phyloP scores from a whole-genome alignment of 2,797 vertebrate genomes.

The Esox masquinongy region DNA sequence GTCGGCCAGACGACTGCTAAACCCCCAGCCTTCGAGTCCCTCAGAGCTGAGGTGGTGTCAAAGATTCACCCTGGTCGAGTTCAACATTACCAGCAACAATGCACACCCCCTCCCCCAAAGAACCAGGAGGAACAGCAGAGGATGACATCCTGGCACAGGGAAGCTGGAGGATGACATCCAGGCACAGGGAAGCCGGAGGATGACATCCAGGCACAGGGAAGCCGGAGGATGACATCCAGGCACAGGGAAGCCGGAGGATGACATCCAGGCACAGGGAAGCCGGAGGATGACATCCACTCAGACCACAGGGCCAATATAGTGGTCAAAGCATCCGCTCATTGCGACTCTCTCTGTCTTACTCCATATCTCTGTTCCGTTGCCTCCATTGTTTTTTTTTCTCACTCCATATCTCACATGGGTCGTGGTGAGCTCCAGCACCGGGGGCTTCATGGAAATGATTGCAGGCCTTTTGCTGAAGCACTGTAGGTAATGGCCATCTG shows the following conservation, averaged over 20 bases:
- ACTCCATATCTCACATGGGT: constrained; percentile 24
- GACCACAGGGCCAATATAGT: constrained; percentile 58
- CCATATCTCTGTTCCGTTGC: not conserved
- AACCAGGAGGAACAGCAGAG: too few relatives aligned
- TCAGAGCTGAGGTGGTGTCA: too few relatives aligned
- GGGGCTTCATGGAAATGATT: constrained; percentile 48
- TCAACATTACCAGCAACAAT: too few relatives aligned
- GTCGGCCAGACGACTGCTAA: too few relatives aligned
- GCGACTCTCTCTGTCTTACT: not conserved
- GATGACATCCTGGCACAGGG: too few relatives aligned
- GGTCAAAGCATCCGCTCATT: constrained; percentile 18
- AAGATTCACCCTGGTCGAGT: too few relatives aligned
- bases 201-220: constrained; percentile 27
- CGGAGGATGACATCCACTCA: constrained; percentile 46
- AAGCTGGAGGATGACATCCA: too few relatives aligned
- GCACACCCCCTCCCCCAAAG: too few relatives aligned
- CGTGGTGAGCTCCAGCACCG: constrained; percentile 43
- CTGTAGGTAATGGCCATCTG: constrained; percentile 77
- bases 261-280: constrained; percentile 46
- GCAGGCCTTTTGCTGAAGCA: constrained; percentile 60
- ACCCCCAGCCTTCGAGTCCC: too few relatives aligned
- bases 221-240: too few relatives aligned
- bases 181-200: too few relatives aligned
- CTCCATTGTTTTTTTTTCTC: constrained; percentile 36
- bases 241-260: too few relatives aligned